Evolutionary conservation across 2,797 vertebrate species (phyloP).

Genomic region (Characodon lateralis): DNA sequence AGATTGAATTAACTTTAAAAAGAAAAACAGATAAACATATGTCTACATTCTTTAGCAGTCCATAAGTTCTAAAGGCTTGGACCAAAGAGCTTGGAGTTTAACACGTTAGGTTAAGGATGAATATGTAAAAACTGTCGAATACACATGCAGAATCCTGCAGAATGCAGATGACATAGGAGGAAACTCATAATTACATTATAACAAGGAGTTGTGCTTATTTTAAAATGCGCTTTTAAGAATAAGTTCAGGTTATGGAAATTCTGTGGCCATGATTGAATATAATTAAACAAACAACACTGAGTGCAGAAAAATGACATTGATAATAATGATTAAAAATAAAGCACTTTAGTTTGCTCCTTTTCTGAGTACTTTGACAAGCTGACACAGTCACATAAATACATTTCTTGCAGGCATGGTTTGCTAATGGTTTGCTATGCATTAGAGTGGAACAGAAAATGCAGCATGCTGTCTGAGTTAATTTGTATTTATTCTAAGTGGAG

Average conservation of each 20-base stretch:
- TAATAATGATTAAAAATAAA: conserved; percentile 16
- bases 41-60: not conserved
- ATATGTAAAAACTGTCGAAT: not conserved
- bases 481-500: conserved; percentile 43
- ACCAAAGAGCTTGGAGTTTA: not conserved
- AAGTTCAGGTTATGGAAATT: not conserved
- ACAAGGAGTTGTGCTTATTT: not conserved
- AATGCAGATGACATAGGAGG: not conserved
- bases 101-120: not conserved
- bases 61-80: not conserved
- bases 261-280: not conserved
- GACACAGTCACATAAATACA: conserved; percentile 14
- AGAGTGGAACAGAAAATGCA: conserved; percentile 35
- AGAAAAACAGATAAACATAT: not conserved
- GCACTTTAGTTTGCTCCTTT: conserved; percentile 18
- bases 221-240: not conserved
- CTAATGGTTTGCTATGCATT: conserved; percentile 39
- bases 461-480: conserved; percentile 52
- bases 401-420: conserved; percentile 29
- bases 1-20: no score
- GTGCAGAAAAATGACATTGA: not conserved
- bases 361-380: conserved; percentile 7
- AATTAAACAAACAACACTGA: not conserved
- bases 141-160: not conserved
- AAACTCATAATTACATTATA: not conserved